phyloP scores from a whole-genome alignment of 1,140 invertebrate species.

The Ylistrum balloti region DNA sequence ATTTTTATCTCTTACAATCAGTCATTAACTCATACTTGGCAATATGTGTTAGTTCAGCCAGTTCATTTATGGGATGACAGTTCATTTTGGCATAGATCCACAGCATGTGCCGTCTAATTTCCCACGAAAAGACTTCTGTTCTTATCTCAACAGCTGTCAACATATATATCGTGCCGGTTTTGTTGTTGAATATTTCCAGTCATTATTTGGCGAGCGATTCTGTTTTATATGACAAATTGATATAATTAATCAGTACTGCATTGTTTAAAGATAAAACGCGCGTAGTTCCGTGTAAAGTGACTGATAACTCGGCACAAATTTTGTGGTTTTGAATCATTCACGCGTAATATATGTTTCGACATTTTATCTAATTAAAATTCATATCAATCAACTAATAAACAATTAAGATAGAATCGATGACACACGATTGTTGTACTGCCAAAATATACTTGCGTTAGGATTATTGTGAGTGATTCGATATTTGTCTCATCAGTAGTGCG shows the following conservation, averaged over 20 bases:
- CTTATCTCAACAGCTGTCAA: constrained; percentile 19
- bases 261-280: not conserved
- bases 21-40: constrained; percentile 21
- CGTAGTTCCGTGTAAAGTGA: constrained; percentile 31
- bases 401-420: constrained; percentile 39
- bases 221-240: constrained; percentile 30
- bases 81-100: not conserved
- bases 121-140: not conserved
- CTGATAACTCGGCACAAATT: constrained; percentile 27
- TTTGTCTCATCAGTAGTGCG: not conserved
- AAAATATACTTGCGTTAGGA: constrained; percentile 39
- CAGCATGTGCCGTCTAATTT: constrained; percentile 25
- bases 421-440: constrained; percentile 17
- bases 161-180: not conserved
- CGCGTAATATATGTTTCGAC: constrained; percentile 33
- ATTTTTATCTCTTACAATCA: not conserved
- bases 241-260: constrained; percentile 6
- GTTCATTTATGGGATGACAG: constrained; percentile 1
- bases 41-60: constrained; percentile 32
- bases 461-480: not conserved
- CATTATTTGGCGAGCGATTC: constrained; percentile 37
- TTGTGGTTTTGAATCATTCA: constrained; percentile 35
- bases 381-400: constrained; percentile 29
- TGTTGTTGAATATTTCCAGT: constrained; percentile 34
- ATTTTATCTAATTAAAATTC: constrained; percentile 36